These are phyloP conservation scores for Zophobas morio DNA, from an alignment of 1,140 invertebrate species.

Conservation along the genomic window DNA sequence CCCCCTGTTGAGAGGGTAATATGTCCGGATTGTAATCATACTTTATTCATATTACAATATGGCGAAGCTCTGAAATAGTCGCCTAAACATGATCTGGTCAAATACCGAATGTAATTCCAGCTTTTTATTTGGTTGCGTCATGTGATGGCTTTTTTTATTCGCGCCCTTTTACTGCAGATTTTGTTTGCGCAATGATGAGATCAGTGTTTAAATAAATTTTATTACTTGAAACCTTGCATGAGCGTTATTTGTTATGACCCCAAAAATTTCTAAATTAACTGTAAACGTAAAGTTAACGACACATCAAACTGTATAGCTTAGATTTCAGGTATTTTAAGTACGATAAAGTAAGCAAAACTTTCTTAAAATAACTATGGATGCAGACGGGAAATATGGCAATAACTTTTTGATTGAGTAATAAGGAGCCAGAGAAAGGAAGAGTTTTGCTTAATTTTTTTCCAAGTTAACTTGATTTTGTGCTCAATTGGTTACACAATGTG, in stretches of 20 bases:
- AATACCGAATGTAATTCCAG: conserved; percentile 14
- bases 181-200: conserved; percentile 34
- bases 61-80: conserved; percentile 28
- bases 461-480: too few species aligned
- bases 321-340: too few species aligned
- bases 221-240: conserved; percentile 1
- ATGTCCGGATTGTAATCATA: conserved; percentile 61
- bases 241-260: conserved; percentile 5
- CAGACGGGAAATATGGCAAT: too few species aligned
- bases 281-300: too few species aligned
- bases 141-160: conserved; percentile 29
- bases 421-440: too few species aligned
- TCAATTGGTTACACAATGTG: not conserved
- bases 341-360: too few species aligned
- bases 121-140: conserved; percentile 25
- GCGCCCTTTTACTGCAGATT: conserved; percentile 15
- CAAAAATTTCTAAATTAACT: too few species aligned
- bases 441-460: too few species aligned
- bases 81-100: conserved; percentile 30
- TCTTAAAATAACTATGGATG: too few species aligned
- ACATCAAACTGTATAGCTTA: too few species aligned
- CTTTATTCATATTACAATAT: conserved; percentile 63
- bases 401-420: too few species aligned
- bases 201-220: conserved; percentile 33
- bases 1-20: conserved; percentile 59